Percentiles rank a stretch among this genome's conserved stretches.
Conservation (phyloP, 2,888 invertebrate genomes). For the Rotaria socialis region DNA sequence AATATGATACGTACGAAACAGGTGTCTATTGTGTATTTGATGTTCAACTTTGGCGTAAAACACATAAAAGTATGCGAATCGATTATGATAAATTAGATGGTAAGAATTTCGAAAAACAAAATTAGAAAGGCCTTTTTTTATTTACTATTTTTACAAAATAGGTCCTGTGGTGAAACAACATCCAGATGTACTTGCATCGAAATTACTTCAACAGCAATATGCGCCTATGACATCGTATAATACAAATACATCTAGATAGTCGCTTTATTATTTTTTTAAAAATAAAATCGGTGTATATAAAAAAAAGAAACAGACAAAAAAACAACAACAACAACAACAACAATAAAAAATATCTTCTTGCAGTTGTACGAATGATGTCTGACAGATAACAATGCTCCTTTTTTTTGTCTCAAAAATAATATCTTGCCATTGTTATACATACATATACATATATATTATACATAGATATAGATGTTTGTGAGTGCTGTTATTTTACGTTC, state of each 20-base stretch:
- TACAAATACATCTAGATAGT: slow-evolving; percentile 10
- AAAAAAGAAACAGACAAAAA: background rate
- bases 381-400: background rate
- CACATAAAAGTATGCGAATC: slow-evolving; percentile 94
- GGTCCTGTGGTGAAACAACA: background rate
- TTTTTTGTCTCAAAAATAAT: background rate
- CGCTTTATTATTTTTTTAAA: background rate
- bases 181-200: background rate
- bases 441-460: background rate
- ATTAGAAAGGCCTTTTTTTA: background rate
- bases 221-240: background rate
- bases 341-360: too few relatives aligned
- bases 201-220: background rate
- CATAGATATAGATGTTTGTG: background rate
- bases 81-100: slow-evolving; percentile 98
- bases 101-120: slow-evolving; percentile 64
- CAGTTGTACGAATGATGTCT: slow-evolving; percentile 18
- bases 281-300: slow-evolving; percentile 10
- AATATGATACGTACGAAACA: slow-evolving; percentile 89
- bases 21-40: slow-evolving; percentile 99
- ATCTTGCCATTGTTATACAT: background rate
- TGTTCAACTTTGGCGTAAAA: slow-evolving; percentile 96
- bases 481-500: slow-evolving; percentile 23
- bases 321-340: background rate
- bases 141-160: background rate